These are phyloP conservation scores for Drosophila pseudoobscura DNA, from an alignment of 1,140 invertebrate species.

Conservation along the genomic window DNA sequence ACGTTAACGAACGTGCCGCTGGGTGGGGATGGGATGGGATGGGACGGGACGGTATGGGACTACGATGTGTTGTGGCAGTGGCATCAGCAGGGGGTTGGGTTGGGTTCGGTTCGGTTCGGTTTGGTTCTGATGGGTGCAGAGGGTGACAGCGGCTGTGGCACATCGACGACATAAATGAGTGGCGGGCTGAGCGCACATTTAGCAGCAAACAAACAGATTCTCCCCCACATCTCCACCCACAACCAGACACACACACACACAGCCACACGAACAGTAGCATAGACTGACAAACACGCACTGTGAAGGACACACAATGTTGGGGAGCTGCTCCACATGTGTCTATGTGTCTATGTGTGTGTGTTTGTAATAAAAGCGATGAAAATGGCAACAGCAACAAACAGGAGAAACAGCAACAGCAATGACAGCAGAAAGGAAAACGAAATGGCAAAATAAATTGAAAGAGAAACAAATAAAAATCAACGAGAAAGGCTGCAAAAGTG, in stretches of 20 bases:
- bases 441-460: conserved; percentile 82
- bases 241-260: conserved; percentile 19
- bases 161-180: conserved; percentile 80
- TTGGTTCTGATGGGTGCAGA: neutral
- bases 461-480: conserved; percentile 82
- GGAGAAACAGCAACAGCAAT: conserved; percentile 71
- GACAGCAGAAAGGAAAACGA: conserved; percentile 81
- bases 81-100: conserved; percentile 15
- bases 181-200: conserved; percentile 79
- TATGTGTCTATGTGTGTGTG: conserved; percentile 41
- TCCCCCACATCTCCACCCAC: conserved; percentile 20
- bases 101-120: conserved; percentile 10
- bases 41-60: neutral
- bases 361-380: conserved; percentile 82
- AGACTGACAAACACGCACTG: conserved; percentile 55
- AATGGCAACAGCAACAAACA: conserved; percentile 72
- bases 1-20: conserved; percentile 70
- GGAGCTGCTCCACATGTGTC: conserved; percentile 67
- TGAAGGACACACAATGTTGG: conserved; percentile 79
- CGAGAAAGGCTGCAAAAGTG: conserved; percentile 80
- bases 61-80: conserved; percentile 11
- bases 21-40: neutral
- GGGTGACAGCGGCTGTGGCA: conserved; percentile 61
- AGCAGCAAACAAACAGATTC: conserved; percentile 78
- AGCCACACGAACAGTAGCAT: neutral